Conservation (phyloP, 1,140 invertebrate genomes). For the Heliothis virescens region DNA sequence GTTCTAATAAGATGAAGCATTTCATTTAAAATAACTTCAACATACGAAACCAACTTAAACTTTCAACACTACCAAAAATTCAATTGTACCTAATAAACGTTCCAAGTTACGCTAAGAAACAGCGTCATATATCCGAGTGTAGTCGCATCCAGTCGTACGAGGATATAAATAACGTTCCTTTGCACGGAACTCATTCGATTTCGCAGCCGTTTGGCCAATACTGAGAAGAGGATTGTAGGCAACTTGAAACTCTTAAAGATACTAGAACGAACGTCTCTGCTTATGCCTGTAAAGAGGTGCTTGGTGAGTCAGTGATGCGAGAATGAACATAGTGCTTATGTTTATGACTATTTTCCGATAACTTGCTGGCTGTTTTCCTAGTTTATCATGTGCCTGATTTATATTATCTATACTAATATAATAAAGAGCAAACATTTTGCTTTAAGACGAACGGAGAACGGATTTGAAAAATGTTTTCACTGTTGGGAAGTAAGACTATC, state of each 20-base stretch:
- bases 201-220: slow-evolving; percentile 1
- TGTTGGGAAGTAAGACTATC: too few species aligned
- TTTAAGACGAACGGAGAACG: too few species aligned
- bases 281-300: background rate
- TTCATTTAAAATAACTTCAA: too few species aligned
- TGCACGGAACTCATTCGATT: background rate
- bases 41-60: background rate
- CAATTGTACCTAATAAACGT: too few species aligned
- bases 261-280: background rate
- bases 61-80: background rate
- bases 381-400: too few species aligned
- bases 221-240: background rate
- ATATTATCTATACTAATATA: too few species aligned
- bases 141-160: background rate
- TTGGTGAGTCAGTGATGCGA: background rate
- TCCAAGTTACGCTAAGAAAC: background rate
- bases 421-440: too few species aligned
- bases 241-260: background rate
- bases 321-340: background rate
- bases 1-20: too few species aligned
- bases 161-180: background rate
- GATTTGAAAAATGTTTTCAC: too few species aligned
- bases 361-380: too few species aligned
- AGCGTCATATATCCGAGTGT: slow-evolving; percentile 8
- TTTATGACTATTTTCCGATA: background rate